Percentiles rank a stretch among this genome's conserved stretches.
Evolutionary conservation across 2,797 vertebrate species (phyloP).

Genomic region (Rhynchotus rufescens): DNA sequence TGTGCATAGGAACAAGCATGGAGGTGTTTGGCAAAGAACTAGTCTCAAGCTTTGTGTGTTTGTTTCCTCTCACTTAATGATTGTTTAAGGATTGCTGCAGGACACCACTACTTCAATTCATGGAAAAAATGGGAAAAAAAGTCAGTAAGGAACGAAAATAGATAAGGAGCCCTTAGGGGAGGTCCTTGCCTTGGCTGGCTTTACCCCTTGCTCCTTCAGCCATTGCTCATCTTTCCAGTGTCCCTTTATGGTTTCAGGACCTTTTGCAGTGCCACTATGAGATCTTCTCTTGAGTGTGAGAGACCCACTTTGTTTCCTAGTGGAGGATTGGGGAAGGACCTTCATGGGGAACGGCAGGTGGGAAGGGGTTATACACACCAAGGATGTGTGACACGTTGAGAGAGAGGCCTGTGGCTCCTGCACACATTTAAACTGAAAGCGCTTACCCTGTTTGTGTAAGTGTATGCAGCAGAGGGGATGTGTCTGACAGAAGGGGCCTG

Average conservation of each 20-base stretch:
- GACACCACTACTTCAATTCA: background rate
- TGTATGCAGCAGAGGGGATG: background rate
- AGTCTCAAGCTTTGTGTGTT: background rate
- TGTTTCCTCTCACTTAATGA: background rate
- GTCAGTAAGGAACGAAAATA: background rate
- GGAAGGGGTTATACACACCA: background rate
- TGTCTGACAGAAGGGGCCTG: background rate
- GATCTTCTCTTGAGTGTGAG: background rate
- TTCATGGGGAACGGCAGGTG: rapidly evolving
- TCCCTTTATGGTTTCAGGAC: background rate
- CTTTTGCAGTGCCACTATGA: background rate
- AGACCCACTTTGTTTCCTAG: background rate
- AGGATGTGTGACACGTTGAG: rapidly evolving
- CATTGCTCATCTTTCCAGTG: background rate
- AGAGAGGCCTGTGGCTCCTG: background rate
- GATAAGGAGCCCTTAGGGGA: background rate
- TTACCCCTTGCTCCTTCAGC: background rate
- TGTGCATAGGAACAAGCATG: background rate
- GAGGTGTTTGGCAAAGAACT: background rate
- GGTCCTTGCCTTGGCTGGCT: background rate
- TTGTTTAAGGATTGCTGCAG: background rate
- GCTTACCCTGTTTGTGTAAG: background rate
- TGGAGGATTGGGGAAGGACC: background rate
- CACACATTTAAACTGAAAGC: background rate
- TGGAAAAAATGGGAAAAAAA: background rate